These are phyloP conservation scores for Tupiocoris notatus DNA, from an alignment of 2,888 invertebrate species.

Conservation along the genomic window DNA sequence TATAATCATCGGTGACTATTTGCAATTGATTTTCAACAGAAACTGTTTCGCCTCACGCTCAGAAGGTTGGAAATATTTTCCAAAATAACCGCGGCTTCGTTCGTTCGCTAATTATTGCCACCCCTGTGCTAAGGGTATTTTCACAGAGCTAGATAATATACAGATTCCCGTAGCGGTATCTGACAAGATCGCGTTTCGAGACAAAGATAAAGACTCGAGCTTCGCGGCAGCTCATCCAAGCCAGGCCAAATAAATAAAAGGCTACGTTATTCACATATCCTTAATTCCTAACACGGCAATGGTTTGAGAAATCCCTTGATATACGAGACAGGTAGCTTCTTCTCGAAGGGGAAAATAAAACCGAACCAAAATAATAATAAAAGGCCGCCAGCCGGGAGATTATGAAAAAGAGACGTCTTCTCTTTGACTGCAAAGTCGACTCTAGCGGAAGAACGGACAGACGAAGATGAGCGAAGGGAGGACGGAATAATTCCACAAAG, in stretches of 20 bases:
- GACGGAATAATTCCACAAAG: not conserved
- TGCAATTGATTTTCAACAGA: too few species aligned
- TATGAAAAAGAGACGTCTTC: not conserved
- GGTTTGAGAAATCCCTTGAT: not conserved
- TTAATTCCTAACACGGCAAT: not conserved
- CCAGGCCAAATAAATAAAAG: not conserved
- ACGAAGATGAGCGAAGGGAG: not conserved
- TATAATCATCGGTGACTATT: too few species aligned
- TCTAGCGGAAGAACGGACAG: not conserved
- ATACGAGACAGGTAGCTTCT: not conserved
- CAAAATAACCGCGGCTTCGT: too few species aligned
- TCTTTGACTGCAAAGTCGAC: not conserved
- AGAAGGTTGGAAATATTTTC: too few species aligned
- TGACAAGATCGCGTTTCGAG: not conserved
- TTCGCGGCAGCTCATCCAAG: not conserved
- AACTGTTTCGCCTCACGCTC: too few species aligned
- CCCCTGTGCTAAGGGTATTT: too few species aligned
- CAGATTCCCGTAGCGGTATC: not conserved
- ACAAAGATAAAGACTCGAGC: not conserved
- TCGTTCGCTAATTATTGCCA: too few species aligned
- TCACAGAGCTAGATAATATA: too few species aligned
- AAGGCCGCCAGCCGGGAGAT: not conserved
- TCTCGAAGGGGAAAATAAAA: not conserved
- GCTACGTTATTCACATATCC: not conserved
- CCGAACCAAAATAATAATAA: not conserved